These are phyloP conservation scores for Physocephala rufipes DNA, from an alignment of 2,888 invertebrate genomes.

Conservation along the genomic window DNA sequence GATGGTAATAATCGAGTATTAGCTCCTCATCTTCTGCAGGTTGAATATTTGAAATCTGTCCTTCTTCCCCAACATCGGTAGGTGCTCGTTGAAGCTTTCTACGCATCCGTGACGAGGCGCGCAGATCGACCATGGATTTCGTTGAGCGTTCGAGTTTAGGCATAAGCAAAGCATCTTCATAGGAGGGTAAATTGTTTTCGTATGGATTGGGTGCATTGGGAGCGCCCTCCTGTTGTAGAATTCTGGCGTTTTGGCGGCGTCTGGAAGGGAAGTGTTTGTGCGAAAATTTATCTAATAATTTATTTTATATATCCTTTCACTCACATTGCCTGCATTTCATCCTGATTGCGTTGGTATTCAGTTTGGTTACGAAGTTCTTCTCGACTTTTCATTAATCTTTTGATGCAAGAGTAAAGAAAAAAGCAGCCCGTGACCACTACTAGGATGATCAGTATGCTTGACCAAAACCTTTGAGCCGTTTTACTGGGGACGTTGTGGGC, in stretches of 20 bases:
- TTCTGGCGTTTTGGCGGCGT: slow-evolving; percentile 67
- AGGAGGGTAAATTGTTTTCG: slow-evolving; percentile 75
- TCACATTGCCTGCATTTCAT: slow-evolving; percentile 62
- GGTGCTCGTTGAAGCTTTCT: slow-evolving; percentile 50
- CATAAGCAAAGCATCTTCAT: slow-evolving; percentile 80
- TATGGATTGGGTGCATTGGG: slow-evolving; percentile 72
- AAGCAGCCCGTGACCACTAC: slow-evolving; percentile 50
- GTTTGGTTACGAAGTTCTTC: slow-evolving; percentile 61
- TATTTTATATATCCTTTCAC: slow-evolving; percentile 28
- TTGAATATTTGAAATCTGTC: slow-evolving; percentile 24
- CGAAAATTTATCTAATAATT: neutral
- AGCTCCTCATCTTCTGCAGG: slow-evolving; percentile 47
- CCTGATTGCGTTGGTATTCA: slow-evolving; percentile 67
- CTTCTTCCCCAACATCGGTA: slow-evolving; percentile 44
- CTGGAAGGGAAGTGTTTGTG: slow-evolving; percentile 46
- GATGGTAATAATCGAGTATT: slow-evolving; percentile 55
- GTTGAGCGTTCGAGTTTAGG: slow-evolving; percentile 74
- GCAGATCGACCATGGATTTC: slow-evolving; percentile 67
- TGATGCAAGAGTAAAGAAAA: slow-evolving; percentile 51
- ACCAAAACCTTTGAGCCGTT: slow-evolving; percentile 69
- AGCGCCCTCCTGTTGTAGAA: slow-evolving; percentile 69
- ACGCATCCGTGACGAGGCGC: slow-evolving; percentile 65
- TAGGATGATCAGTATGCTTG: slow-evolving; percentile 70
- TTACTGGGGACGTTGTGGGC: slow-evolving; percentile 64
- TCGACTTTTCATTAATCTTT: slow-evolving; percentile 69